Base-by-base conservation (phyloP, 2,797 vertebrate species). In the Chiloscyllium punctatum region DNA sequence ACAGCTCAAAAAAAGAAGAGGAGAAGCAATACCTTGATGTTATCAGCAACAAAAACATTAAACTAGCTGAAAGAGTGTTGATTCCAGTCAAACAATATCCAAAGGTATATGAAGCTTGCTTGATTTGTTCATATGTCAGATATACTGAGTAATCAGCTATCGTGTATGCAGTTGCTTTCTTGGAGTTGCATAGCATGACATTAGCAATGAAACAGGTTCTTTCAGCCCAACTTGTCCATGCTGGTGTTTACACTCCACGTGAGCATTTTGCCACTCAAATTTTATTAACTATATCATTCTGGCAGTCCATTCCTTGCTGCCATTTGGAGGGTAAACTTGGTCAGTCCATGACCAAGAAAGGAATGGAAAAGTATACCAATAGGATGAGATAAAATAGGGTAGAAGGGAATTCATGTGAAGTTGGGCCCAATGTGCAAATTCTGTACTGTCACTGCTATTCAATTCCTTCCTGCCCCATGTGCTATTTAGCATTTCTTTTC, bases 1-100 rank as follows among this genome's bases (percentile, higher is more conserved):
- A 98, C 21, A 98, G 99, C 97, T 97, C 98, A 96, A 98, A 98
- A 97, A 99, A 99, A 96, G 99, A 99, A 96, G 98, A 99, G 96
- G 98, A 98, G 96, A 99, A 99, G 97, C 99, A 99, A 96, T 99
- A 99, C 92, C 98, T 99, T 96, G 99, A 99, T 97, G 98, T 99
- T 97, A 99, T 99, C 98, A 99, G 99, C 98, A 99, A 99, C 98
- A 99, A 99, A 98, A 99, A 99, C 96, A 99, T 99, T 97, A 99
- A 99, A 97, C 98, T 99, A 92, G 99, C 98, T 3, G 99, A 99
- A 97, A 98, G 98, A 97, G 99, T 99, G 96, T 97, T 99, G 97
- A 99, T 99, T 96, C 99, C 99, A 69, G 98, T 99, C 96, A 99
- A 99, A 97, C 99, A 99, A 97, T 99, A 99, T 98, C 99, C 99